Evolutionary conservation across 2,797 vertebrate genomes (phyloP), one percentile per base, ranked within the genome.

Genomic region (Threskiornis aethiopicus): DNA sequence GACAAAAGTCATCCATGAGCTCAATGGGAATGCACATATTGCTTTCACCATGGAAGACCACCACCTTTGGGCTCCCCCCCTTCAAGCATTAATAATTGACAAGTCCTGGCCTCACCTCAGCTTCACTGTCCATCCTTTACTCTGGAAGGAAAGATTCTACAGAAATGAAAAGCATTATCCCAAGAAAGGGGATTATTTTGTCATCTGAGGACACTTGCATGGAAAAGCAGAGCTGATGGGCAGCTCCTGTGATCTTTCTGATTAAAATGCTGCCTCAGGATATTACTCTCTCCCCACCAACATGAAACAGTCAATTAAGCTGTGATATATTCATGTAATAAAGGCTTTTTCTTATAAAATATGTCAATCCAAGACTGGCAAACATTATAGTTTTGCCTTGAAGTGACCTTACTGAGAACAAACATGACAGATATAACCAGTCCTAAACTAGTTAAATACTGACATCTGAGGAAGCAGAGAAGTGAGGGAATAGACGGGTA

Each of bases 251-350:
- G 47, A 90, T 91, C 78, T 80, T 96, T 87, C 64, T 62, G 87
- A 96, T 95, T 97, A 95, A 95, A 97, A 89, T 47, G 76, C 72
- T 94, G 93, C 93, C 83, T 94, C 67, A n/a, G 78, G 95, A 93
- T 90, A 92, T 80, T 78, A 73, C 44, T 77, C 46, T n/a, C 15
- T 42, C 31, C 21, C 41, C n/a, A 62, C 31, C 62, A 62, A 64
- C 70, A 81, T 31, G 41, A 90, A 95, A 90, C 82, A 87, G 93
- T 70, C 96, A 96, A 91, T 96, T 95, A 97, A 61, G 46, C 71
- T 78, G 71, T 89, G 84, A 97, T 79, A 82, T 52, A 88, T 67
- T 72, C 82, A 81, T 29, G 37, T 76, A 96, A 92, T 83, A 96
- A 96, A 90, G 87, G 41, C 67, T 91, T 93, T 91, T 95, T 62